Base-by-base conservation (phyloP, 2,113 vertebrate species). In the Hippopotamus amphibius region DNA sequence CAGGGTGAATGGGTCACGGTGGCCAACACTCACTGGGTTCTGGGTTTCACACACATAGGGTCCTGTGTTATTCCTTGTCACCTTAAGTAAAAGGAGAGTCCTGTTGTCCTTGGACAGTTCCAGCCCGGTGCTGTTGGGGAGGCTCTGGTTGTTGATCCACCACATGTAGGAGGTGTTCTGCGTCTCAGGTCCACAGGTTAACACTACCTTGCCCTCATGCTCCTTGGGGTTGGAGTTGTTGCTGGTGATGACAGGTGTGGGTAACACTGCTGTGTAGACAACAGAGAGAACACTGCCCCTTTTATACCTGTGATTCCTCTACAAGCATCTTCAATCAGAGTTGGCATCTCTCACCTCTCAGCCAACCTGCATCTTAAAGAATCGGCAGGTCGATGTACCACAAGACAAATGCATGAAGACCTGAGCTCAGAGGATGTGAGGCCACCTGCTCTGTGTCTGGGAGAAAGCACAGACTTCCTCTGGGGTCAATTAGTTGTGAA, bases 41-140 rank as follows among this genome's bases (percentile, higher is more conserved):
- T 19, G 0, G 13, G 43, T 68, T 81, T 33, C 82, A 85, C 97
- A 98, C 30, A 57, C 22, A 86, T 97, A 97, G 33, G n/a, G 48
- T 81, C 96, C 97, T 19, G n/a, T 61, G 28, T 97, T 88, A 6
- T 59, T 69, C 79, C 95, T 96, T 24, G 59, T 90, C 48, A 97
- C 79, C 7, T 0, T 19, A 72, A 76, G 11, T 90, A 98, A n/a
- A 63, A 68, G 90, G 65, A 98, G 96, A 5, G 26, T 97, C 69
- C 71, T 95, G 66, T 94, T 97, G 63, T 94, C 50, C 11, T 0
- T 2, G 15, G 83, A 87, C 50, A 97, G 72, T 11, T n/a, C 30
- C 22, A 83, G 71, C 22, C 76, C 93, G n/a, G 16, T 0, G 19
- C 41, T 80, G 28, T 4, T 48, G 0, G 12, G 72, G 50, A 95